Evolutionary conservation across 2,113 vertebrate genomes (phyloP).

Genomic region (Piliocolobus tephrosceles): DNA sequence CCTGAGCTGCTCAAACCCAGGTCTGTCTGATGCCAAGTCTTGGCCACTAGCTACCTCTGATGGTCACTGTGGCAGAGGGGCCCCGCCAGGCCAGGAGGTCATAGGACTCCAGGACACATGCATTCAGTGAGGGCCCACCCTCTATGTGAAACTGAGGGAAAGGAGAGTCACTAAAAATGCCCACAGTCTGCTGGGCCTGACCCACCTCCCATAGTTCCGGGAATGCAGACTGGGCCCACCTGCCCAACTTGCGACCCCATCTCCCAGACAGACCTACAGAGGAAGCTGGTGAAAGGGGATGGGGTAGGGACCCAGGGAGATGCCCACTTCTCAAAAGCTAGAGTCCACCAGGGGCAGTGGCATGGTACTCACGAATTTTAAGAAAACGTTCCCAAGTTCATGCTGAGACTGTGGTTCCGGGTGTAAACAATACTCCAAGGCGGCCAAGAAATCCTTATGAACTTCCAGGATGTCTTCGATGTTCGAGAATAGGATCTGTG

Average conservation of each 20-base stretch:
- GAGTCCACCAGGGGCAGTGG: background rate
- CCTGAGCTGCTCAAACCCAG: accelerated
- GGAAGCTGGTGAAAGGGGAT: background rate
- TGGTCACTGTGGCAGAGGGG: background rate
- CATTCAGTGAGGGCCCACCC: background rate
- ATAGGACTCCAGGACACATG: background rate
- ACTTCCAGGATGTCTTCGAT: conserved; percentile 97
- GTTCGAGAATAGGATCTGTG: conserved; percentile 97
- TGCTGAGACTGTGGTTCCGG: conserved; percentile 96
- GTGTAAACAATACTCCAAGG: conserved; percentile 92
- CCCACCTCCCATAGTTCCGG: conserved; percentile 43
- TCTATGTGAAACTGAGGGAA: background rate
- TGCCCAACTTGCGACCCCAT: conserved; percentile 76
- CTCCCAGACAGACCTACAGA: background rate
- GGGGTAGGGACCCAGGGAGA: background rate
- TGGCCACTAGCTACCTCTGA: background rate
- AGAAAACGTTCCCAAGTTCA: conserved; percentile 95
- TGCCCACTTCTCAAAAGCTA: background rate
- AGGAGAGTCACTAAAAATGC: conserved; percentile 59
- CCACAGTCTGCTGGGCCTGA: background rate
- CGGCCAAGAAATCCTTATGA: conserved; percentile 93
- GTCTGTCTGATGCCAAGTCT: background rate
- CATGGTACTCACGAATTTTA: conserved; percentile 94
- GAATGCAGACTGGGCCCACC: conserved; percentile 18
- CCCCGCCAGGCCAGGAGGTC: background rate